Percentiles rank a stretch among this genome's conserved stretches.
Evolutionary conservation across 2,113 vertebrate genomes (phyloP).

Genomic region (Manacus vitellinus): DNA sequence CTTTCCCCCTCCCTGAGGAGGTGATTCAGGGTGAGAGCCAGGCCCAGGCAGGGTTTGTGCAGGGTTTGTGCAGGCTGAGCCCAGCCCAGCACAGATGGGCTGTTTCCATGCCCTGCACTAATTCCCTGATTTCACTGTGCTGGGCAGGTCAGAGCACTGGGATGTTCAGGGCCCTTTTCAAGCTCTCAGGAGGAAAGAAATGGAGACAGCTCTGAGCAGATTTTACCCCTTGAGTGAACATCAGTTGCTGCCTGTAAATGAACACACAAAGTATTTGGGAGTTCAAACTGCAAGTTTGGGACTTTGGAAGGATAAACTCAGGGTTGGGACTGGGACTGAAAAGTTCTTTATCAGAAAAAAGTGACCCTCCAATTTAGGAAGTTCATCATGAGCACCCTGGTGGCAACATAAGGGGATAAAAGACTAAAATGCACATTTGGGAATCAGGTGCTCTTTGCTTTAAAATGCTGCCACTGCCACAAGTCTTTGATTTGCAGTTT

Average conservation of each 20-base stretch:
- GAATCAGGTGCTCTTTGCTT: background rate
- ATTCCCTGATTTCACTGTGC: background rate
- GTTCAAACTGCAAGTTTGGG: background rate
- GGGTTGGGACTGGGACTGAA: background rate
- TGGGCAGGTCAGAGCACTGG: background rate
- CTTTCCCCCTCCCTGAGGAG: too few species aligned
- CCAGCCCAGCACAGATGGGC: background rate
- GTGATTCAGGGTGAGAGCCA: background rate
- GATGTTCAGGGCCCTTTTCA: background rate
- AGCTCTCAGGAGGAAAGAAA: background rate
- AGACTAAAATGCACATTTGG: background rate
- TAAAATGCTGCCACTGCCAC: background rate
- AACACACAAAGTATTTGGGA: background rate
- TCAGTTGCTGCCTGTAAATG: background rate
- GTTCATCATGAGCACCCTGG: background rate
- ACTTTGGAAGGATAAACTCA: background rate
- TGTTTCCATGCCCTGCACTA: background rate
- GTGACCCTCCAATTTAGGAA: background rate
- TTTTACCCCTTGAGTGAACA: background rate
- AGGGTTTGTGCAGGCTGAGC: background rate
- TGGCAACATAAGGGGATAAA: background rate
- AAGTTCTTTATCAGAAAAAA: background rate
- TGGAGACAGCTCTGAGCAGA: background rate
- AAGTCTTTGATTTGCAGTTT: background rate
- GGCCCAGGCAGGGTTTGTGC: background rate